Evolutionary conservation across 1,140 invertebrate genomes (phyloP).

Genomic region (Neodiprion fabricii): DNA sequence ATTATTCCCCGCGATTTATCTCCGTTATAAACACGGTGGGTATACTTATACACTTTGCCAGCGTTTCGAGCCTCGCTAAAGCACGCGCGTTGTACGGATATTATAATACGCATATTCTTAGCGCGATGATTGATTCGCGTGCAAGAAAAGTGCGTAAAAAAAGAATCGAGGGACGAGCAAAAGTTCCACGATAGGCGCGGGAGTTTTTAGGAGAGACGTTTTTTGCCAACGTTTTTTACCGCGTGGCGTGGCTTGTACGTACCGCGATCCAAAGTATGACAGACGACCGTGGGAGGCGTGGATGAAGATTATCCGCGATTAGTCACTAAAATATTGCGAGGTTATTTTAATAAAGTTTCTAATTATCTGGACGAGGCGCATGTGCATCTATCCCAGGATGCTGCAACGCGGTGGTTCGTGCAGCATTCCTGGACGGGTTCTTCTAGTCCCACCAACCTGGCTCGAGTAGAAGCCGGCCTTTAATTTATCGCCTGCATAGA

Average conservation of each 20-base stretch:
- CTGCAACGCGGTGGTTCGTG: not conserved
- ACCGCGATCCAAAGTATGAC: not conserved
- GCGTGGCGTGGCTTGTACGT: too few species aligned
- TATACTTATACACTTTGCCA: not conserved
- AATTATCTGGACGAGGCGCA: not conserved
- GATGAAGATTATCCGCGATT: conserved; percentile 4
- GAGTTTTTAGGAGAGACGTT: not conserved
- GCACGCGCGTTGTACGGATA: too few species aligned
- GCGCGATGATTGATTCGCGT: too few species aligned
- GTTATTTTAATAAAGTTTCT: conserved; percentile 25
- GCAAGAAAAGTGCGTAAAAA: too few species aligned
- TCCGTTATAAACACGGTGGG: conserved; percentile 33
- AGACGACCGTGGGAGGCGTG: not conserved
- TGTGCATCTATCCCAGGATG: not conserved
- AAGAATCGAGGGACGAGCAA: too few species aligned
- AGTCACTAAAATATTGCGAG: conserved; percentile 28
- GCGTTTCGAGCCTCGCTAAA: conserved; percentile 24
- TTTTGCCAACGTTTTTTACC: too few species aligned
- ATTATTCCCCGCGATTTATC: conserved; percentile 37
- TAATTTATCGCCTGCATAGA: conserved; percentile 39
- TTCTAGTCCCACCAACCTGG: conserved; percentile 27
- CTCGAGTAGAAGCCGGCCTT: conserved; percentile 21
- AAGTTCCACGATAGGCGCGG: not conserved
- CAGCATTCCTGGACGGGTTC: conserved; percentile 39
- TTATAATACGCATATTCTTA: too few species aligned